Evolutionary conservation across 2,888 invertebrate species (phyloP).

Genomic region (Lithophane leautieri): DNA sequence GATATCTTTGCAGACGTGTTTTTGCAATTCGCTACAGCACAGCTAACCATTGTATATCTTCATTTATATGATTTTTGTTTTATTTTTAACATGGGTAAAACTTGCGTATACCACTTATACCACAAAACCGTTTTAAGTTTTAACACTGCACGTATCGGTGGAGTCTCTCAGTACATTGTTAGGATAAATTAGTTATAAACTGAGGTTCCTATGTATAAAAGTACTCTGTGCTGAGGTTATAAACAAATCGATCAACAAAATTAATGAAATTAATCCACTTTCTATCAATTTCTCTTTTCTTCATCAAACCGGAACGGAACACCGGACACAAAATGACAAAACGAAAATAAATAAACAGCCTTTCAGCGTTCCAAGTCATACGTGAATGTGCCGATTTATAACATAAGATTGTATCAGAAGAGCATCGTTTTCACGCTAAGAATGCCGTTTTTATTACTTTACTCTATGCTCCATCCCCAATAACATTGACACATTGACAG

Average conservation of each 20-base stretch:
- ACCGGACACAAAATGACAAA: no score
- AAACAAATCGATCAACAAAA: no score
- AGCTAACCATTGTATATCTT: constrained; percentile 78
- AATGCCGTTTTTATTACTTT: not conserved
- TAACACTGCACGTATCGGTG: not conserved
- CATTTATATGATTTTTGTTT: not conserved
- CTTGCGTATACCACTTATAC: no score
- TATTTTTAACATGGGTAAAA: not conserved
- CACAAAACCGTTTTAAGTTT: constrained; percentile 1
- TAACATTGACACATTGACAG: not conserved
- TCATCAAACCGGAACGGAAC: not conserved
- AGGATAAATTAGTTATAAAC: not conserved
- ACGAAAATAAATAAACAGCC: constrained; percentile 46
- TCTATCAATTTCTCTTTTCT: not conserved
- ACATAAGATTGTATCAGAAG: constrained; percentile 5
- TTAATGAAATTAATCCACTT: not conserved
- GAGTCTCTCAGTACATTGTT: not conserved
- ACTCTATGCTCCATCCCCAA: fast-evolving
- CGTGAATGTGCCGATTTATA: not conserved
- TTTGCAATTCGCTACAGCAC: constrained; percentile 81
- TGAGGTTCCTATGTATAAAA: no score
- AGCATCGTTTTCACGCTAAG: constrained; percentile 13
- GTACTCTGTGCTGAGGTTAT: no score
- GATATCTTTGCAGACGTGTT: constrained; percentile 82
- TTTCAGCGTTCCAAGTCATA: not conserved